These are phyloP conservation scores for Papilio polytes DNA, from an alignment of 1,140 invertebrate species.

Conservation along the genomic window DNA sequence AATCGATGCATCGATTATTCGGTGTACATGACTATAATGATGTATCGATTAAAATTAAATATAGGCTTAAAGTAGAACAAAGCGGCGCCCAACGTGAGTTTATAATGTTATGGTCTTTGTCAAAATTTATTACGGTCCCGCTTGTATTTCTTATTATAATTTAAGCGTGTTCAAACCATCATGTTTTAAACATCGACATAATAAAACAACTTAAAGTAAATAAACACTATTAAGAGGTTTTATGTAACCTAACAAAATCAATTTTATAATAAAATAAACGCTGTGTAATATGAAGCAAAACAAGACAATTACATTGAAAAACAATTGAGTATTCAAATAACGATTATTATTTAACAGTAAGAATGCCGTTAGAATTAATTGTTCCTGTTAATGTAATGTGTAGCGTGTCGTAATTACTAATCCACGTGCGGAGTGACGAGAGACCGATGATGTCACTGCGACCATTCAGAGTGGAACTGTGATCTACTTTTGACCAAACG, in stretches of 20 bases:
- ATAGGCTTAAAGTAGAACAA: neutral
- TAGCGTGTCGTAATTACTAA: slow-evolving; percentile 34
- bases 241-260: no score
- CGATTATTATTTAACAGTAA: slow-evolving; percentile 8
- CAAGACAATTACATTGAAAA: neutral
- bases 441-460: slow-evolving; percentile 2
- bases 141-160: neutral
- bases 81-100: neutral
- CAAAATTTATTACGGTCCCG: neutral
- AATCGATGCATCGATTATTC: slow-evolving; percentile 32
- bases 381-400: slow-evolving; percentile 27
- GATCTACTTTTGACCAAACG: slow-evolving; percentile 1
- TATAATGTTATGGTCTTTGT: neutral
- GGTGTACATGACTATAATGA: slow-evolving; percentile 19
- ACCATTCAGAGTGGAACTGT: neutral
- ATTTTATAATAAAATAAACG: no score
- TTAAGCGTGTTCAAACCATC: neutral
- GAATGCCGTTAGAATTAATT: slow-evolving; percentile 20
- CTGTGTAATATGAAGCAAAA: neutral
- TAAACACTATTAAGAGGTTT: no score
- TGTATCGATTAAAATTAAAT: slow-evolving; percentile 38
- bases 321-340: slow-evolving; percentile 13
- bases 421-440: slow-evolving; percentile 27
- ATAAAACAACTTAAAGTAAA: no score
- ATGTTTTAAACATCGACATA: no score